Base-by-base conservation (phyloP, 2,113 vertebrate genomes). In the Pithys albifrons region DNA sequence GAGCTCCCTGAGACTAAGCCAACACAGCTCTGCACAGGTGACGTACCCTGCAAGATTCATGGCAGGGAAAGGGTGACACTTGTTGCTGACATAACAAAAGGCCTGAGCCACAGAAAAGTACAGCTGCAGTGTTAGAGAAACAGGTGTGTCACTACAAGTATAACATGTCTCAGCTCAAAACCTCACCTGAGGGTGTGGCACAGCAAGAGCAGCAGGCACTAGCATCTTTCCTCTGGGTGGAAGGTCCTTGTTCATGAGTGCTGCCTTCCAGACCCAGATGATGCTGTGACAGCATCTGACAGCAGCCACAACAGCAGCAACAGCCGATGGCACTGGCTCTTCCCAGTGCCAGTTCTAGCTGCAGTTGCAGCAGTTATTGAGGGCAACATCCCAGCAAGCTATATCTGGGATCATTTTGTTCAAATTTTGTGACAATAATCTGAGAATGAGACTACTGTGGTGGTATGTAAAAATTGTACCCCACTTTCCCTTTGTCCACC, bases 271-370 rank as follows among this genome's bases (percentile, higher is more conserved):
- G 16, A 75, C 43, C 17, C 61, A 91, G 25, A 28, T 4, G 66
- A 15, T n/a, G n/a, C 27, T 51, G 35, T 27, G 4, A 35, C 35
- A 87, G 35, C 39, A 43, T 9, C 62, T 29, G 35, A 59, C 9
- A 41, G 58, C 27, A 91, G 22, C n/a, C 62, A 61, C 0, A 0
- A 29, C n/a, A 58, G 18, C 58, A 66, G 43, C 72, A 52, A 11
- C 23, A 39, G 5, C 9, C 0, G 0, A 29, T 1, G 12, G 39
- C 80, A 46, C 29, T 15, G 49, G 29, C 41, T 78, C 61, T 43
- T 70, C 37, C 79, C 35, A 49, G 22, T 1, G 2, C 33, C 45
- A 29, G 19, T 11, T 64, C 15, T 6, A 54, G 28, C 43, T 52
- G 43, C 69, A 77, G 37, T 2, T 51, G 35, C 64, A 79, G 43